Percentiles rank a stretch among this genome's conserved stretches.
Evolutionary conservation across 2,888 invertebrate species (phyloP).

Genomic region (Cataglyphis albicans): DNA sequence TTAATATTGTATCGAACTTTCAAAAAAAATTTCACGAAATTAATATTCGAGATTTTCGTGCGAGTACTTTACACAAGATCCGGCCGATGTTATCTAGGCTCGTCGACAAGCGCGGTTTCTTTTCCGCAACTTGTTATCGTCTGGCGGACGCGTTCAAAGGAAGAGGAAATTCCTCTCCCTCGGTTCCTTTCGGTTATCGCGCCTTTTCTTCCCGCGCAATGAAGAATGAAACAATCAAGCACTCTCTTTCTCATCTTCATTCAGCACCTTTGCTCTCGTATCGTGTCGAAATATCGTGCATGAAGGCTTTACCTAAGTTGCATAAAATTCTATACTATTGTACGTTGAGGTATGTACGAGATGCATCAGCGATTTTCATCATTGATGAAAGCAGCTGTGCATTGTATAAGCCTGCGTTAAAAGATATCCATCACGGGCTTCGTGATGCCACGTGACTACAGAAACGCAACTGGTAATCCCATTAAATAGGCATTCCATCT

Average conservation of each 20-base stretch:
- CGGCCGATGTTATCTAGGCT: conserved; percentile 8
- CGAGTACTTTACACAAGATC: neutral
- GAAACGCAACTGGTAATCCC: conserved; percentile 32
- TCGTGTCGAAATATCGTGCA: conserved; percentile 54
- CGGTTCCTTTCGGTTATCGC: conserved; percentile 52
- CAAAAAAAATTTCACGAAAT: neutral
- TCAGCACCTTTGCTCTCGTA: conserved; percentile 22
- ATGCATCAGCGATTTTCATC: conserved; percentile 23
- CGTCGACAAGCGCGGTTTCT: conserved; percentile 18
- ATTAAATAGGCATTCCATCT: conserved; percentile 5
- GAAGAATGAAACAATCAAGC: conserved; percentile 54
- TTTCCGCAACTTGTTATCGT: conserved; percentile 24
- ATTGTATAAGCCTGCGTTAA: neutral
- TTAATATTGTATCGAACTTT: neutral
- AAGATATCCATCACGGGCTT: conserved; percentile 37
- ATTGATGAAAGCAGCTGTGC: neutral
- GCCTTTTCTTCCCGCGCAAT: conserved; percentile 50
- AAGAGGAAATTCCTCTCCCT: conserved; percentile 58
- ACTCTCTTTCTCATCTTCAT: conserved; percentile 31
- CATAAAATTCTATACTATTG: conserved; percentile 31
- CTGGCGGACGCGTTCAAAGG: conserved; percentile 33
- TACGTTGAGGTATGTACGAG: neutral
- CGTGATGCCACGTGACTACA: conserved; percentile 27
- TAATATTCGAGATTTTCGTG: neutral
- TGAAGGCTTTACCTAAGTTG: conserved; percentile 49